Evolutionary conservation across 2,113 vertebrate genomes (phyloP).

Genomic region (Rhagologus leucostigma): DNA sequence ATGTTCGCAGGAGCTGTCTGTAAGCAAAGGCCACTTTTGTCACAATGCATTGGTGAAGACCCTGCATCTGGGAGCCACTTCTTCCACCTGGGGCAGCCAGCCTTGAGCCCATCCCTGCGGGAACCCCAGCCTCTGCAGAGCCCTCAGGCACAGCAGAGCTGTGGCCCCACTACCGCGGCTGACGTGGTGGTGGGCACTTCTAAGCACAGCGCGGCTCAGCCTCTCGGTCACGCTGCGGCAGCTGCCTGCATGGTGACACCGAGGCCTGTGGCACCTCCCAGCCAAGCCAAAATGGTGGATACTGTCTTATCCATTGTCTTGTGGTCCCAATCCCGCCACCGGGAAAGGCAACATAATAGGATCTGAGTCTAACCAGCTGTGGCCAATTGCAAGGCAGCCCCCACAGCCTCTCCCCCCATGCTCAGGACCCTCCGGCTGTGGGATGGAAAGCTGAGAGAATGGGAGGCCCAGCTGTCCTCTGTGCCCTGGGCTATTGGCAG

Average conservation of each 20-base stretch:
- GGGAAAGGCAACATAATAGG: background rate
- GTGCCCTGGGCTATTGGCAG: background rate
- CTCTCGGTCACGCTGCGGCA: background rate
- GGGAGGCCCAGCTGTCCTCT: background rate
- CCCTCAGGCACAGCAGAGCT: no score
- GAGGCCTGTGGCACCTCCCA: background rate
- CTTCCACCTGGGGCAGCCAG: background rate
- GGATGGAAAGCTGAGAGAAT: background rate
- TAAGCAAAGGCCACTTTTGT: background rate
- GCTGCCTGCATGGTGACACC: background rate
- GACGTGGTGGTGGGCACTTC: fast-evolving
- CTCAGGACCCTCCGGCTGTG: fast-evolving
- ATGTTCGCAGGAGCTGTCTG: background rate
- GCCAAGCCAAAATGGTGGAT: background rate
- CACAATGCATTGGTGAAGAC: fast-evolving
- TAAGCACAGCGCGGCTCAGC: fast-evolving
- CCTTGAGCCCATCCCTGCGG: fast-evolving
- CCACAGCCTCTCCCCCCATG: background rate
- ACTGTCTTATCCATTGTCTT: background rate
- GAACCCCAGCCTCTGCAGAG: background rate
- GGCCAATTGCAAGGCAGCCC: background rate
- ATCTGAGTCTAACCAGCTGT: background rate
- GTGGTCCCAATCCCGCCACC: background rate
- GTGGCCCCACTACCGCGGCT: fast-evolving
- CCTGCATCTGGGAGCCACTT: background rate